Base-by-base conservation (phyloP, 2,113 vertebrate species). In the Polypterus senegalus region DNA sequence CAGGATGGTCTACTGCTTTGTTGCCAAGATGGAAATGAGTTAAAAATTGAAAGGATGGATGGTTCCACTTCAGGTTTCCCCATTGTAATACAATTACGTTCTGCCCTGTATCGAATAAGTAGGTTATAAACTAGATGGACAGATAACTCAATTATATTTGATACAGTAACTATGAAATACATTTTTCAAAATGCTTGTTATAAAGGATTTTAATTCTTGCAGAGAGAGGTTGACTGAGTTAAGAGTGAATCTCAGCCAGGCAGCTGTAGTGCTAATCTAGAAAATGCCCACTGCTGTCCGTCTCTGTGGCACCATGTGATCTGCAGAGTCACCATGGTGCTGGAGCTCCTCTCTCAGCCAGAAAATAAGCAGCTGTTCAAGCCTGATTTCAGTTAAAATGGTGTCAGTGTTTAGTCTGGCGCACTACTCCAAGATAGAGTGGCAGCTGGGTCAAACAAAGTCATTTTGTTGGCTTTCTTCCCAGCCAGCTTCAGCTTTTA, bases 371-470 rank as follows among this genome's bases (percentile, higher is more conserved):
- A 85, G 88, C 88, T 83, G 86, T 88, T 83, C 84, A 89, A 89
- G 92, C 82, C 90, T 96, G 76, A 86, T 87, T 78, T 82, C 65
- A 81, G 79, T 81, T 82, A 87, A 89, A 89, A 87, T 89, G 87
- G 85, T 87, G 81, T 84, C 79, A 86, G 86, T 91, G 90, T 91
- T 92, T 92, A 87, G 89, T 92, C 92, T 94, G 88, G 89, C 88
- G 85, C 89, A 88, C 83, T 83, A 88, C 89, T 91, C 84, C 81
- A 77, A 77, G 81, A 88, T 86, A 89, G 90, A 91, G 91, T 92
- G 91, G 91, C 91, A 97, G 91, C 88, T 89, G 88, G 90, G 90
- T 92, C 90, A 90, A 88, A 85, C 82, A 90, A 91, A 94, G 91
- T 91, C 91, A 86, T 86, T 79, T 79, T 79, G 76, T 81, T 81